phyloP scores from a whole-genome alignment of 2,888 invertebrate genomes.

The Scrobipalpa costella region DNA sequence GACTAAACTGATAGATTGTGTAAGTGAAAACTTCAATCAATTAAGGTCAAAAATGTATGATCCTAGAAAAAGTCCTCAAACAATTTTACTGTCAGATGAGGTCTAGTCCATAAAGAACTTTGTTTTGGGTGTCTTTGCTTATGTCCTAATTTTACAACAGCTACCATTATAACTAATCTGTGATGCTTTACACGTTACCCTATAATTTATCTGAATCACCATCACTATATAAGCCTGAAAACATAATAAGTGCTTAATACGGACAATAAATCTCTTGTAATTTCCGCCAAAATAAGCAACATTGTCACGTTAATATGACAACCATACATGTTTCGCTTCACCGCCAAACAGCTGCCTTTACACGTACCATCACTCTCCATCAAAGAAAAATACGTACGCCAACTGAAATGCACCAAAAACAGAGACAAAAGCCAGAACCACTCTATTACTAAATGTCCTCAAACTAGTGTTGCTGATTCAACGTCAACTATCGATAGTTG shows the following conservation, averaged over 20 bases:
- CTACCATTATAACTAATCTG: too few relatives aligned
- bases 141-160: too few relatives aligned
- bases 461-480: neutral
- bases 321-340: neutral
- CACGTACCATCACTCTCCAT: neutral
- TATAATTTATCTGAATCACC: too few relatives aligned
- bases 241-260: neutral
- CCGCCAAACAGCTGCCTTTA: neutral
- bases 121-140: too few relatives aligned
- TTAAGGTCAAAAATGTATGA: too few relatives aligned
- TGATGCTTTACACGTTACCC: too few relatives aligned
- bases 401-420: conserved; percentile 5
- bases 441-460: conserved; percentile 32
- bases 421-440: conserved; percentile 19
- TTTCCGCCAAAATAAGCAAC: neutral
- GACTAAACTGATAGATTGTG: too few relatives aligned
- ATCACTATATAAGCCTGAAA: neutral
- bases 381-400: neutral
- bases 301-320: neutral
- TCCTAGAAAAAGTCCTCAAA: too few relatives aligned
- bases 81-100: too few relatives aligned
- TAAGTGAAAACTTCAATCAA: too few relatives aligned
- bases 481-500: too few relatives aligned
- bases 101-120: too few relatives aligned
- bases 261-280: neutral